Base-by-base conservation (phyloP, 2,888 invertebrate species). In the Drosophila kambysellisi region DNA sequence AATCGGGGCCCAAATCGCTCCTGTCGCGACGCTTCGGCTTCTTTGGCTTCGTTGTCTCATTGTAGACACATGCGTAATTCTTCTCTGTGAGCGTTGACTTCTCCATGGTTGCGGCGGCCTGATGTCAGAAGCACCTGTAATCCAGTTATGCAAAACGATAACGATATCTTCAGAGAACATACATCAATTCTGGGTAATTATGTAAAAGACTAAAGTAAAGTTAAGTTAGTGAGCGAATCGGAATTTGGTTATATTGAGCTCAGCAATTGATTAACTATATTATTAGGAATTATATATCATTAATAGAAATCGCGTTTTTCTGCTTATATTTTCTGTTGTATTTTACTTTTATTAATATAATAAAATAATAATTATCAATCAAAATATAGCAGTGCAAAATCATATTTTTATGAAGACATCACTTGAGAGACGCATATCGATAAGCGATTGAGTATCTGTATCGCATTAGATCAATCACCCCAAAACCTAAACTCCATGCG, bases 1-100 rank as follows among this genome's bases (percentile, higher is more conserved):
- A 96, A 74, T 95, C 95, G 9, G 94, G 87, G 0, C 93, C 93
- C 77, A 93, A 81, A 82, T 93, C 92, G 76, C 91, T 92, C 82
- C 93, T 93, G 79, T 93, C 92, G 48, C 89, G 89, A 6, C 94
- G 89, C 93, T 91, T 92, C 93, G 89, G 90, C 80, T 94, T 91
- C 93, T 88, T 90, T 30, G 91, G 91, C 62, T 80, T 90, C 30
- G 92, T 92, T 29, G 92, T 92, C 70, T 80, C 90, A 74, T 92
- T 88, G 79, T 92, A 92, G 59, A 92, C 92, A 46, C 69, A 56
- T 12, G 86, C 70, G 50, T 85, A 87, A 57, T 89, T 89, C 66
- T 86, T 89, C 35, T 92, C 90, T 20, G 91, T 83, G 4, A 91
- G 58, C 29, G 71, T 83, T 3, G 87, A 81, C 51, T 88, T 91